Conservation (phyloP, 2,113 vertebrate species). For the Scytalopus superciliaris region DNA sequence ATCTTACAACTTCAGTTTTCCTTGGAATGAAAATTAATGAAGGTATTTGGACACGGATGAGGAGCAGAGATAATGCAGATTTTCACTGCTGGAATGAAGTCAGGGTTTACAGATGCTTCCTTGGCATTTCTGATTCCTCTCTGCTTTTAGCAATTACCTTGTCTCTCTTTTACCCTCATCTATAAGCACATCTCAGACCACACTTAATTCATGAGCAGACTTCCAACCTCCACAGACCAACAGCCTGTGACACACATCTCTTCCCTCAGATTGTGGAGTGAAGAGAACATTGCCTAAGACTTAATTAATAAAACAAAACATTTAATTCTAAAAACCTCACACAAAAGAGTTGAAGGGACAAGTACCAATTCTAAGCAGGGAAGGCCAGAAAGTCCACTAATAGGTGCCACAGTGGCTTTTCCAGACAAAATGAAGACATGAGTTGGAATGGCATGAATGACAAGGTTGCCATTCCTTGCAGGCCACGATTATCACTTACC, state of each 20-base stretch:
- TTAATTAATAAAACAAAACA: background rate
- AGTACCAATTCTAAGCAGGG: background rate
- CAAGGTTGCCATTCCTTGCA: constrained; percentile 23
- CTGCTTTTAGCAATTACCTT: background rate
- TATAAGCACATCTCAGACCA: background rate
- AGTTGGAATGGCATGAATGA: background rate
- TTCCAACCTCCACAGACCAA: background rate
- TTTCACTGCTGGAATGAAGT: background rate
- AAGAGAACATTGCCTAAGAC: background rate
- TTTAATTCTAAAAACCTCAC: background rate
- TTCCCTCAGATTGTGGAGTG: background rate
- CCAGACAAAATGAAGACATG: background rate
- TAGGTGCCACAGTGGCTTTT: constrained; percentile 16
- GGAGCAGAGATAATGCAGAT: background rate
- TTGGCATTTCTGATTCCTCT: background rate
- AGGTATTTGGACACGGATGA: background rate
- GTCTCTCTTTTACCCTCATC: background rate
- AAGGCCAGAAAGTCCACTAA: background rate
- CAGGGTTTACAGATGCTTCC: background rate
- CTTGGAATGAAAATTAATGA: background rate
- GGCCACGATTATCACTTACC: constrained; percentile 37
- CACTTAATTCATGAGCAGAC: background rate
- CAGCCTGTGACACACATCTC: background rate
- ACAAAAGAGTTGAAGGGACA: background rate
- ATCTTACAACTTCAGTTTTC: background rate